Conservation (phyloP, 2,113 vertebrate species). For the Chloropsis cyanopogon region DNA sequence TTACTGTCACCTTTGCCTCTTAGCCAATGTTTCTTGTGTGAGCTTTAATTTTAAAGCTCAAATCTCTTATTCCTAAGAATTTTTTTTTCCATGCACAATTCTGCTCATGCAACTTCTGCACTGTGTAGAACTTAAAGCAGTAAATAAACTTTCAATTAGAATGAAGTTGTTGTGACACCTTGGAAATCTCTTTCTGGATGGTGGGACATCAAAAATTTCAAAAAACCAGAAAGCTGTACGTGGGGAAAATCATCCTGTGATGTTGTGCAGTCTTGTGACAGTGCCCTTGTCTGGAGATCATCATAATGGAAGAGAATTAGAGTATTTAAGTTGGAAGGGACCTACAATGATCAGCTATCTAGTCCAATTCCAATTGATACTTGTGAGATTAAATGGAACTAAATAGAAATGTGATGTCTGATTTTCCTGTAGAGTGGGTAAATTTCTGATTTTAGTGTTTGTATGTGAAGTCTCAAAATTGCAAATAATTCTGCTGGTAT, state of each 20-base stretch:
- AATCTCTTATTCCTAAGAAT: background rate
- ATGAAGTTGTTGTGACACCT: background rate
- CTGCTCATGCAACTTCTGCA: constrained; percentile 11
- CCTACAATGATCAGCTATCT: background rate
- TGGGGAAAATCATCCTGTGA: background rate
- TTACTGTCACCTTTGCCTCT: background rate
- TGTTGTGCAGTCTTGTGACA: background rate
- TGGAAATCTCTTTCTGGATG: background rate
- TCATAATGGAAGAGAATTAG: background rate
- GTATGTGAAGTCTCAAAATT: background rate
- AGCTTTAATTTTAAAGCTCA: constrained; percentile 21
- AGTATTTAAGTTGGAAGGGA: background rate
- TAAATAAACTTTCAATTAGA: constrained; percentile 29
- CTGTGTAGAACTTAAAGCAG: constrained; percentile 10
- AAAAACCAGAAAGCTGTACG: background rate
- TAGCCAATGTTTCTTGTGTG: background rate
- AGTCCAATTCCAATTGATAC: background rate
- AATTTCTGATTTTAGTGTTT: background rate
- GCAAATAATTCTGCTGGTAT: background rate
- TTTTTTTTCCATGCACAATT: background rate
- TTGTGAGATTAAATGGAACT: background rate
- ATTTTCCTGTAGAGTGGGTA: background rate
- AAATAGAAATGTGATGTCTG: background rate
- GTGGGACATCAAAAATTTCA: background rate
- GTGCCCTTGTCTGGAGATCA: background rate